Base-by-base conservation (phyloP, 2,113 vertebrate genomes). In the Candoia aspera region DNA sequence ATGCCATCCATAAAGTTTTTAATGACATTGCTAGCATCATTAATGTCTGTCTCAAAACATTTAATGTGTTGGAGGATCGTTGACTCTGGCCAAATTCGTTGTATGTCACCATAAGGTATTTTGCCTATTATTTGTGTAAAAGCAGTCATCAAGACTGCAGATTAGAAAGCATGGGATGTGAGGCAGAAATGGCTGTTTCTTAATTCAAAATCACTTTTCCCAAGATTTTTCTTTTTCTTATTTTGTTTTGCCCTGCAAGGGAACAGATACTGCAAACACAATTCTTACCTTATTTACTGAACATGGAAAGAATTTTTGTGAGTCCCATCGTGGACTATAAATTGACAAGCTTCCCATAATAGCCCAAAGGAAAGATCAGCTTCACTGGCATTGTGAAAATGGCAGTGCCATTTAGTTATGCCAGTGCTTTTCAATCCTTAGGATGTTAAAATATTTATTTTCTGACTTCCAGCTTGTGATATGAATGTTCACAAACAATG, bases 401-500 rank as follows among this genome's bases (percentile, higher is more conserved):
- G 26, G 62, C n/a, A 55, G 91, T 19, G 84, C 55, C 87, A 62
- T 57, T 62, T 79, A 79, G 17, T n/a, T 62, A 85, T 19, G 1
- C 26, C 86, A 37, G 33, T 89, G 87, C 84, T 13, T 93, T 90
- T 54, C 84, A 17, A 92, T 93, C 29, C 84, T 59, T 92, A 87
- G 26, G 54, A 59, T 87, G 87, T 26, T 94, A 59, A 93, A 91
- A 92, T 79, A 0, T 37, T 92, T 95, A 84, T 92, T 0, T 94
- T 89, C 86, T n/a, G 1, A 73, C 91, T 91, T 95, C 13, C 97
- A 99, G 99, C 99, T 93, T 99, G 99, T 55, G 99, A 99, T 68
- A 99, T 99, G 99, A 99, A 99, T 0, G 99, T 99, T 53, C 99
- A 99, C 96, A 99, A 99, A 94, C 98, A 99, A 92, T 99, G 99